phyloP scores from a whole-genome alignment of 1,140 invertebrate species.

The Sitodiplosis mosellana region DNA sequence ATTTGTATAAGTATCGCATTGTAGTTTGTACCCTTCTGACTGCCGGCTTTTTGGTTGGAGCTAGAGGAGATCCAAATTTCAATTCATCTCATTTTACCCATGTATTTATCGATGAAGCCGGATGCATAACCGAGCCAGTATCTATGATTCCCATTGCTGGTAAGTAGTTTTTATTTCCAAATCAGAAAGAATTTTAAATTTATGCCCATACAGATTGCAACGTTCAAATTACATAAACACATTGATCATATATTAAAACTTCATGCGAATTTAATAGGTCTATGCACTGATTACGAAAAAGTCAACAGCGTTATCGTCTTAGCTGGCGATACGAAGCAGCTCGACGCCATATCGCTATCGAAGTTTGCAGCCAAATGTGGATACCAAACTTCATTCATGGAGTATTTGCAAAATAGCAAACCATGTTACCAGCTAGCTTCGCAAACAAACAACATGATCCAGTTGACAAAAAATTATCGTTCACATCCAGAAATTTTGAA shows the following conservation, averaged over 20 bases:
- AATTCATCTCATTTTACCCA: constrained; percentile 50
- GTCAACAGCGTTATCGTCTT: constrained; percentile 32
- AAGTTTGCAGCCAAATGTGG: constrained; percentile 27
- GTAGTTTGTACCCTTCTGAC: constrained; percentile 15
- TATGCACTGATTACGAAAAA: too few relatives aligned
- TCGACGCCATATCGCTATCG: constrained; percentile 54
- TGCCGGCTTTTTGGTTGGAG: constrained; percentile 42
- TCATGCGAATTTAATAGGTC: too few relatives aligned
- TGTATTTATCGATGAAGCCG: constrained; percentile 74
- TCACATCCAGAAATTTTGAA: constrained; percentile 38
- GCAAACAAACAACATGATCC: constrained; percentile 38
- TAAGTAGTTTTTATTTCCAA: constrained; percentile 22
- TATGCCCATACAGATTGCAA: too few relatives aligned
- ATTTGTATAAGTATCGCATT: constrained; percentile 17
- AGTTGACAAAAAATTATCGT: constrained; percentile 45
- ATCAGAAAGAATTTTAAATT: constrained; percentile 1
- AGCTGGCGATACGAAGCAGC: constrained; percentile 67
- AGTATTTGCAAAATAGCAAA: constrained; percentile 33
- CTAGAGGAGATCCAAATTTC: constrained; percentile 27
- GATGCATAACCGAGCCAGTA: constrained; percentile 63
- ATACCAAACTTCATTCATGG: constrained; percentile 34
- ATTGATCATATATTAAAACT: too few relatives aligned
- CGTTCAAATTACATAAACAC: too few relatives aligned
- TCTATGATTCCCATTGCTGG: constrained; percentile 42
- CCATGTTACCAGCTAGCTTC: constrained; percentile 26